phyloP scores from a whole-genome alignment of 2,888 invertebrate genomes.

The Gastrophysa polygoni region DNA sequence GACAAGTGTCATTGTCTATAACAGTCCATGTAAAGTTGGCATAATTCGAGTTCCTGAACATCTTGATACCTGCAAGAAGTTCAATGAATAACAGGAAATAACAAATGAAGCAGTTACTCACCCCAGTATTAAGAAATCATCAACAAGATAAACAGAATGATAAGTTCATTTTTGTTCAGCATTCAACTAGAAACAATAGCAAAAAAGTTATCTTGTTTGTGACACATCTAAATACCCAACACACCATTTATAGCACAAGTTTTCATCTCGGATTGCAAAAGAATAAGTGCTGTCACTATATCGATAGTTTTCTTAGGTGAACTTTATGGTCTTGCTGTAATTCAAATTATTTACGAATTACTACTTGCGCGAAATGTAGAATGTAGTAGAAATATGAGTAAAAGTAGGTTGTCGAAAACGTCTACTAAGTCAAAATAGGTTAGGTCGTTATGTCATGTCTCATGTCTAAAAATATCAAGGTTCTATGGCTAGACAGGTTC shows the following conservation, averaged over 20 bases:
- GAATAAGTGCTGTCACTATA: neutral
- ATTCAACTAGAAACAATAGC: slow-evolving; percentile 8
- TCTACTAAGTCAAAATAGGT: no score
- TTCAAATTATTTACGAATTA: no score
- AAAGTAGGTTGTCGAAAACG: no score
- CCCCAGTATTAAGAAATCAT: neutral
- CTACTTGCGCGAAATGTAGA: no score
- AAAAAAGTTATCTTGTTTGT: neutral
- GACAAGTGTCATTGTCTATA: slow-evolving; percentile 53
- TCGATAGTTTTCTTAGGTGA: no score
- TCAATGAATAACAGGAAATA: neutral
- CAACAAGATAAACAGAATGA: neutral
- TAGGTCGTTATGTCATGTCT: no score
- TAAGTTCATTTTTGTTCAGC: neutral
- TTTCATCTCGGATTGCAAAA: neutral
- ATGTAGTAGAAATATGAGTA: no score
- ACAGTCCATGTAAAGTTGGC: neutral
- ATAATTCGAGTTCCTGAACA: neutral
- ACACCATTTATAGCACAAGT: neutral
- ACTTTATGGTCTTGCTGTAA: no score
- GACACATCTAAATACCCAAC: neutral
- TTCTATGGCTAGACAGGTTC: no score
- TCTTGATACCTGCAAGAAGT: slow-evolving; percentile 3
- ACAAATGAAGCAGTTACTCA: neutral
- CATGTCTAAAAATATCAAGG: no score